Evolutionary conservation across 1,140 invertebrate genomes (phyloP), one percentile per base, ranked within the genome.

Genomic region (Chelonus insularis): DNA sequence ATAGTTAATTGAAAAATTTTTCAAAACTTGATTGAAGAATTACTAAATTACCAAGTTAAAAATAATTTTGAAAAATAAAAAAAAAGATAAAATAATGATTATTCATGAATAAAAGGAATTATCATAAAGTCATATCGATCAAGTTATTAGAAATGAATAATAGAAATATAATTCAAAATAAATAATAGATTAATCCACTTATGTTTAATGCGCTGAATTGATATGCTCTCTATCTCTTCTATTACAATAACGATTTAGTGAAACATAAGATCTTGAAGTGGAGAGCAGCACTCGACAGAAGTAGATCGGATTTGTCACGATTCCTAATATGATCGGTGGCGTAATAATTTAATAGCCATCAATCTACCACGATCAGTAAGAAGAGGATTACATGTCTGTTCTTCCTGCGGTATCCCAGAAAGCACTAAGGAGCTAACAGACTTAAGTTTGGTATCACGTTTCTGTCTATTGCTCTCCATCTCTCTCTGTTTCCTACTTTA

Each of bases 321-420:
- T 75, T 77, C 67, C 68, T 77, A 75, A 78, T 72, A 68, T 72
- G 72, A 78, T 79, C 72, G 78, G 68, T 72, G 72, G 66, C 64
- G 63, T 75, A 79, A 80, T 80, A 80, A 80, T 80, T 80, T 77
- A 80, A 80, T 80, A 80, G 74, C 75, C 67, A 74, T 76, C 71
- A 70, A 72, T 72, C 67, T 68, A 65, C 57, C 65, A 70, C 72
- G 71, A 78, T 77, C 71, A 69, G 63, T 59, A 64, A 63, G 63
- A 59, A 67, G 62, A 68, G 70, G 71, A 76, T 74, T 74, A 76
- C 71, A 69, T 55, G 62, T 54, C 57, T 14, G 6, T 57, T 75
- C 68, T 70, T 75, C 75, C 74, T 68, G 70, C 62, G 75, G 73
- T 72, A 75, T 43, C 69, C 64, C 68, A 60, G 51, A 57, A 37